phyloP scores from a whole-genome alignment of 2,797 vertebrate genomes.

The Phyllotis vaccarum region DNA sequence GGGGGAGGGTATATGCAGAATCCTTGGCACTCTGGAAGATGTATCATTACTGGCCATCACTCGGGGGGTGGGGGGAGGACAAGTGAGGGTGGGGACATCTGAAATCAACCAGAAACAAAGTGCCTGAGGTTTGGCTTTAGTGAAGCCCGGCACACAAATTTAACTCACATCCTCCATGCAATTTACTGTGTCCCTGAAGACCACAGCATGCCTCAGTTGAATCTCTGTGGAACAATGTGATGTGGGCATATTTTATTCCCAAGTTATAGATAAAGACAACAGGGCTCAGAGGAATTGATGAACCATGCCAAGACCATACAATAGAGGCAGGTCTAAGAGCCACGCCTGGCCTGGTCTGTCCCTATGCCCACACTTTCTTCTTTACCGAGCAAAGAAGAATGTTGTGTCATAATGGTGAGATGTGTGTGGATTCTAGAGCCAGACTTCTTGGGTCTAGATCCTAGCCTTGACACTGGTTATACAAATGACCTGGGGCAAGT shows the following conservation, averaged over 20 bases:
- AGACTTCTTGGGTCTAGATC: background rate
- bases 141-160: background rate
- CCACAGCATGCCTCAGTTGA: background rate
- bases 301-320: background rate
- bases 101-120: background rate
- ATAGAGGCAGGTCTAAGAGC: background rate
- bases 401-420: background rate
- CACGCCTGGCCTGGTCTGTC: background rate
- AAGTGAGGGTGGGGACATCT: background rate
- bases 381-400: background rate
- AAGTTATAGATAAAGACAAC: background rate
- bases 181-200: background rate
- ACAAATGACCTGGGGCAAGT: background rate
- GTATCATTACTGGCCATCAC: background rate
- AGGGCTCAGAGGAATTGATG: slow-evolving; percentile 18
- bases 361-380: background rate
- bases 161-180: background rate
- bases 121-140: background rate
- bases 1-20: background rate
- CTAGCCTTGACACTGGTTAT: background rate
- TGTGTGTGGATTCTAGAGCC: background rate
- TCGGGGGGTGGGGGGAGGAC: background rate
- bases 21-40: background rate
- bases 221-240: background rate
- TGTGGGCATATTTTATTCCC: background rate